These are phyloP conservation scores for Capreolus pygargus DNA, from an alignment of 2,113 vertebrate species.

Conservation along the genomic window DNA sequence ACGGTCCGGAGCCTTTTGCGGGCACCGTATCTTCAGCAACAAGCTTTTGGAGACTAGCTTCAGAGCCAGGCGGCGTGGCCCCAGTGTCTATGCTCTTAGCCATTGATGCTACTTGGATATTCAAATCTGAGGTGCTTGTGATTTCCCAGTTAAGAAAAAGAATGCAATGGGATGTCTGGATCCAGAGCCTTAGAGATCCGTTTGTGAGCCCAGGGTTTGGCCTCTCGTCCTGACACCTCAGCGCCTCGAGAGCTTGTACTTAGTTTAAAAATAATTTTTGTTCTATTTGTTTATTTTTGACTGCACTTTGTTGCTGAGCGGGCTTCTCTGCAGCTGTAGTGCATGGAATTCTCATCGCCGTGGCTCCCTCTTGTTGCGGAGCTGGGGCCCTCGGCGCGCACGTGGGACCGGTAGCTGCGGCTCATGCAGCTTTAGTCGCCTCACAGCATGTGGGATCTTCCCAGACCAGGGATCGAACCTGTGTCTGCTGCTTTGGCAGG, in stretches of 20 bases:
- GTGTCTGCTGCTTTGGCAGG: neutral
- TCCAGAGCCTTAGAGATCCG: neutral
- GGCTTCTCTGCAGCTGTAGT: neutral
- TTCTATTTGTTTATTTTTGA: neutral
- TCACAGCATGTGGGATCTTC: neutral
- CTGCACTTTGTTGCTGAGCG: neutral
- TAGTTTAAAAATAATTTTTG: too few relatives aligned
- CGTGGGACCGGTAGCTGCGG: neutral
- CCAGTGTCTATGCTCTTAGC: neutral
- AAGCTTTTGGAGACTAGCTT: neutral
- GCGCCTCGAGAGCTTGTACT: neutral
- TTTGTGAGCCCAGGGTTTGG: neutral
- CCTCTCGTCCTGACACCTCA: neutral
- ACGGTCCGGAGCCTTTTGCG: neutral
- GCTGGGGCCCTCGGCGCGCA: too few relatives aligned
- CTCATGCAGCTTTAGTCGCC: neutral
- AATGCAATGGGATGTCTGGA: neutral
- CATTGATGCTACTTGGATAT: fast-evolving
- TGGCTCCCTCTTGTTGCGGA: neutral
- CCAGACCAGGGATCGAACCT: neutral
- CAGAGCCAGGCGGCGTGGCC: neutral
- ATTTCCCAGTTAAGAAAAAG: neutral
- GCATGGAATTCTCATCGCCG: too few relatives aligned
- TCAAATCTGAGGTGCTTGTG: neutral
- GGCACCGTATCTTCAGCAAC: neutral